Percentiles rank a stretch among this genome's conserved stretches.
phyloP scores from a whole-genome alignment of 2,888 invertebrate genomes.

The Dendrolimus pini region DNA sequence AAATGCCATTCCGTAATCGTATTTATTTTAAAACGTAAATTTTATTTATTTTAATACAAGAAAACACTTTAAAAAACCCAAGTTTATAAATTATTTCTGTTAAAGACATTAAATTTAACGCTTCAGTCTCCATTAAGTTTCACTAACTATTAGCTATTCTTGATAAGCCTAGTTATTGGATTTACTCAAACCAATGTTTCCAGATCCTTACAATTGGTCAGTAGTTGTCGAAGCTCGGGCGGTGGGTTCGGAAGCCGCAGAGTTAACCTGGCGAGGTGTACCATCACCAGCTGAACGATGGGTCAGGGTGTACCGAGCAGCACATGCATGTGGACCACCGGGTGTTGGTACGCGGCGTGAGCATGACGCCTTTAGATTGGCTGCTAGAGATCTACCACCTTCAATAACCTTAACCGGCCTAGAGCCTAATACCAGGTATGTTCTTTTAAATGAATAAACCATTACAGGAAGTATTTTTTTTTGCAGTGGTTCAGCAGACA shows the following conservation, averaged over 20 bases:
- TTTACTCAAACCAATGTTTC: constrained; percentile 1
- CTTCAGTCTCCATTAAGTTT: too few relatives aligned
- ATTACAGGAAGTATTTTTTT: too few relatives aligned
- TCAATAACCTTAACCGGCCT: constrained; percentile 50
- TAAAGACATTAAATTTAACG: too few relatives aligned
- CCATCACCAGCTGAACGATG: constrained; percentile 93
- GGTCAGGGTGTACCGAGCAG: constrained; percentile 91
- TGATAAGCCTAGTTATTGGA: too few relatives aligned
- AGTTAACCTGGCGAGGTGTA: constrained; percentile 89
- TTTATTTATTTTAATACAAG: too few relatives aligned
- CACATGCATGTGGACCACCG: constrained; percentile 67
- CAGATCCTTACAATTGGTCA: constrained; percentile 90
- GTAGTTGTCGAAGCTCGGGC: constrained; percentile 85
- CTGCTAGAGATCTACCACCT: constrained; percentile 51
- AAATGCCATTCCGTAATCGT: too few relatives aligned
- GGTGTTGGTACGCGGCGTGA: constrained; percentile 43
- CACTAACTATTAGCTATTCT: too few relatives aligned
- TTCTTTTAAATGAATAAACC: neutral
- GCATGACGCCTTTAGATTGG: constrained; percentile 59
- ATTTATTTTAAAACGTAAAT: too few relatives aligned
- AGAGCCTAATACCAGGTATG: constrained; percentile 78
- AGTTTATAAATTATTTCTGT: too few relatives aligned
- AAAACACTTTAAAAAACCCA: too few relatives aligned
- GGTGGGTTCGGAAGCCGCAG: constrained; percentile 85
- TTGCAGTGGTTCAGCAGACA: too few relatives aligned